A percentile compares a stretch with the other conserved stretches of the same genome.
These are phyloP conservation scores for Mantis religiosa DNA, from an alignment of 2,888 invertebrate genomes.

Conservation along the genomic window DNA sequence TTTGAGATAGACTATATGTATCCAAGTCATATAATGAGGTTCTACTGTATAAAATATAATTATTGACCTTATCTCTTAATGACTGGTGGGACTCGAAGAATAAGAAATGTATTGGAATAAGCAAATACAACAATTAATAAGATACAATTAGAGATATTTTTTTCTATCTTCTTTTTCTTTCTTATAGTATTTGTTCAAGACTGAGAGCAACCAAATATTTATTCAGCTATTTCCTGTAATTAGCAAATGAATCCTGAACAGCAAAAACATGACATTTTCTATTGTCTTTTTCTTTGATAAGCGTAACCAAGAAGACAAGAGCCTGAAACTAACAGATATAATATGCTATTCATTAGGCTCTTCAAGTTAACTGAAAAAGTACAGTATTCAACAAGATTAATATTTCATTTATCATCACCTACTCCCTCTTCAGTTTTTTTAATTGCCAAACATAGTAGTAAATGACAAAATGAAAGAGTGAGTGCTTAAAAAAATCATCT, in stretches of 20 bases:
- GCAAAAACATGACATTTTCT: background rate
- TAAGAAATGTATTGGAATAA: background rate
- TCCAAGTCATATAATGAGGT: background rate
- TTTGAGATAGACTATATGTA: no score
- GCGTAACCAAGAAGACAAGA: background rate
- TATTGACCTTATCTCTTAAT: background rate
- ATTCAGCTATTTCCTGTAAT: constrained; percentile 4
- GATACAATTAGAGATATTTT: background rate
- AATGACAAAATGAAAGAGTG: constrained; percentile 14
- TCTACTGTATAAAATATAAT: background rate
- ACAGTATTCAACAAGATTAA: background rate
- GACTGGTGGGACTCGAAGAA: background rate
- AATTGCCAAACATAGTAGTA: constrained; percentile 8
- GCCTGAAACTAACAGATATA: background rate
- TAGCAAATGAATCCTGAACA: constrained; percentile 1
- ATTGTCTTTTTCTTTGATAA: background rate
- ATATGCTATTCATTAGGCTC: background rate
- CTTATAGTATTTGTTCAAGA: background rate
- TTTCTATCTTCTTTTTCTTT: background rate
- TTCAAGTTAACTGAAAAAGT: background rate
- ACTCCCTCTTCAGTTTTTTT: background rate
- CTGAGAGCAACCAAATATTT: background rate
- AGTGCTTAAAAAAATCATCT: constrained; percentile 18
- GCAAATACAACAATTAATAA: background rate
- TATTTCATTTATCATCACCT: background rate